Evolutionary conservation across 2,113 vertebrate species (phyloP).

Genomic region (Leptocoma aspasia): DNA sequence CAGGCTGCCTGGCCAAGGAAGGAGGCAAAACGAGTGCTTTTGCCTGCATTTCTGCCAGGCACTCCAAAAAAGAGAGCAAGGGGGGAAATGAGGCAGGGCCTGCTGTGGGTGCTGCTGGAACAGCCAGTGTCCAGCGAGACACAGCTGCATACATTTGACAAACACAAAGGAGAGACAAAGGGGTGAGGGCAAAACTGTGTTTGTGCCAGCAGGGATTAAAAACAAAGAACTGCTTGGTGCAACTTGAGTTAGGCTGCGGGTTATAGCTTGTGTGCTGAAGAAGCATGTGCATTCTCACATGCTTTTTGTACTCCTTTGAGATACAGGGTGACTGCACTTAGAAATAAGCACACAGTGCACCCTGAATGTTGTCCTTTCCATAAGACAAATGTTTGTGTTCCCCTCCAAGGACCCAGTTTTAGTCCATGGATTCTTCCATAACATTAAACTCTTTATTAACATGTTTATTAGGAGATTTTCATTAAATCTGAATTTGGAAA

Average conservation of each 20-base stretch:
- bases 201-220: background rate
- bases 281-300: background rate
- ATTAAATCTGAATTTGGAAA: background rate
- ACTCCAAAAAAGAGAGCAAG: background rate
- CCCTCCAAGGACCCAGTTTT: background rate
- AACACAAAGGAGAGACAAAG: background rate
- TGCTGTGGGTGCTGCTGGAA: background rate
- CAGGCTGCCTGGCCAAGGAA: background rate
- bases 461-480: background rate
- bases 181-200: background rate
- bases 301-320: background rate
- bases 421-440: background rate
- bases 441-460: background rate
- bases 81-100: background rate
- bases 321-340: background rate
- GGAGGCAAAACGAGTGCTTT: background rate
- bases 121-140: background rate
- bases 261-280: background rate
- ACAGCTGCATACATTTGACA: background rate
- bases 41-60: accelerated
- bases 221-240: background rate
- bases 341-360: background rate
- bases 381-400: background rate
- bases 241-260: background rate
- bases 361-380: background rate